A percentile compares a stretch with the other conserved stretches of the same genome.
Evolutionary conservation across 2,888 invertebrate species (phyloP).

Genomic region (Apomyelois bistriatella): DNA sequence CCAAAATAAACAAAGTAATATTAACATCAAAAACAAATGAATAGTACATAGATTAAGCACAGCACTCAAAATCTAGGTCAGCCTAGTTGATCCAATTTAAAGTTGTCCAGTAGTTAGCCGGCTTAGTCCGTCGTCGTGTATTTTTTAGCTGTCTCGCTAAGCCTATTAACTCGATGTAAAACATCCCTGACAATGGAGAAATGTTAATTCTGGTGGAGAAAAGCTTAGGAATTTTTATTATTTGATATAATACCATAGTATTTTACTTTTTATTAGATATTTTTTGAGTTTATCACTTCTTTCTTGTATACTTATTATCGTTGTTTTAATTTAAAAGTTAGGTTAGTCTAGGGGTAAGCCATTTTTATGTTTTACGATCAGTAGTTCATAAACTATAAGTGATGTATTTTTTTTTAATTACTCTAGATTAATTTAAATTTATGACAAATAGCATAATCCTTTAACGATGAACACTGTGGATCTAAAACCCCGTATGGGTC

Average conservation of each 20-base stretch:
- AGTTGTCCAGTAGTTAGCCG: conserved; percentile 5
- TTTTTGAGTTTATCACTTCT: too few species aligned
- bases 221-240: background rate
- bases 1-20: conserved; percentile 12
- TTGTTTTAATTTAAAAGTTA: too few species aligned
- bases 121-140: conserved; percentile 4
- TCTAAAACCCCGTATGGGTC: too few species aligned
- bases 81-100: conserved; percentile 6
- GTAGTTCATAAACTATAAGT: too few species aligned
- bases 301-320: too few species aligned
- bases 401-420: too few species aligned
- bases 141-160: background rate
- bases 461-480: too few species aligned
- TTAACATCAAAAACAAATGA: conserved; percentile 16
- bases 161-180: conserved; percentile 8
- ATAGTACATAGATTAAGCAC: background rate
- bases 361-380: too few species aligned
- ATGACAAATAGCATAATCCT: too few species aligned
- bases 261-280: too few species aligned
- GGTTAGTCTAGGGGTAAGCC: too few species aligned
- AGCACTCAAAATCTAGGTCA: conserved; percentile 1
- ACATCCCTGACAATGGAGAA: background rate
- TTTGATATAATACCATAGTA: background rate
- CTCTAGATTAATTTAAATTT: too few species aligned
- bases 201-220: background rate